Percentiles rank a stretch among this genome's conserved stretches.
phyloP scores from a whole-genome alignment of 1,140 invertebrate species.

The Charaxes varanes region DNA sequence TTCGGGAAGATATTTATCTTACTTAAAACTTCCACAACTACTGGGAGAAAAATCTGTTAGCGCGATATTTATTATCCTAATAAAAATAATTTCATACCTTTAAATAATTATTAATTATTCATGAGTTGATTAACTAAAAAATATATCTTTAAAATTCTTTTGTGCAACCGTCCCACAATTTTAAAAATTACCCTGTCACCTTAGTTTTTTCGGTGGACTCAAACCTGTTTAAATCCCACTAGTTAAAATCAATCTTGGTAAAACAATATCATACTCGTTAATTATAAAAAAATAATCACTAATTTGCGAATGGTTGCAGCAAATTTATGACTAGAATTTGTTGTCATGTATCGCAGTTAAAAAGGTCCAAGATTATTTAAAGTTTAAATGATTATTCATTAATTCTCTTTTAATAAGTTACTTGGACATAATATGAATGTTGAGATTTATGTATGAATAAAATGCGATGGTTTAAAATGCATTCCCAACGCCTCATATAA shows the following conservation, averaged over 20 bases:
- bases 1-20: background rate
- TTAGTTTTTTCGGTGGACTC: slow-evolving; percentile 31
- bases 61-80: background rate
- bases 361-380: no score
- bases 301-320: slow-evolving; percentile 31
- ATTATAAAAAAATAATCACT: slow-evolving; percentile 25
- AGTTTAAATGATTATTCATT: background rate
- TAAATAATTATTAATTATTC: background rate
- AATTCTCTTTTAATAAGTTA: background rate
- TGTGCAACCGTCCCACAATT: slow-evolving; percentile 5
- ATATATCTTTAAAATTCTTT: background rate
- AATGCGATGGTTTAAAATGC: slow-evolving; percentile 11
- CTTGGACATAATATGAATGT: background rate
- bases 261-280: slow-evolving; percentile 13
- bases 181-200: slow-evolving; percentile 53
- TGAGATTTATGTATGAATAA: no score
- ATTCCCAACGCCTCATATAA: no score
- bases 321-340: slow-evolving; percentile 40
- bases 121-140: background rate
- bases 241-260: slow-evolving; percentile 9
- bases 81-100: background rate
- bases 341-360: slow-evolving; percentile 17
- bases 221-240: background rate
- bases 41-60: background rate
- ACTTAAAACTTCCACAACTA: background rate